phyloP scores from a whole-genome alignment of 2,888 invertebrate species.

The Stramonita haemastoma region DNA sequence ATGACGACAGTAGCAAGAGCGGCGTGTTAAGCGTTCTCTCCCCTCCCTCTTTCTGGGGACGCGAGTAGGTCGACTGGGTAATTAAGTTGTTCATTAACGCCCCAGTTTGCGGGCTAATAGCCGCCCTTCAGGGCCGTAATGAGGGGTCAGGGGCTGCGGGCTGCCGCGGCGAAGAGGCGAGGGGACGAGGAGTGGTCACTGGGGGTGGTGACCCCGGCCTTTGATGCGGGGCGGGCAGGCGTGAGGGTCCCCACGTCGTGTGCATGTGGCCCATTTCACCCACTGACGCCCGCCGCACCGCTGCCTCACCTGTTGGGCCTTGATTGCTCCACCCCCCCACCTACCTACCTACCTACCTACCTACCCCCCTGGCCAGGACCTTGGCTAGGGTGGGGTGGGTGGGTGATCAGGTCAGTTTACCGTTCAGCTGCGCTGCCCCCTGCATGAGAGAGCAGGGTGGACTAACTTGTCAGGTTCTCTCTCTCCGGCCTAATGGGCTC shows the following conservation, averaged over 20 bases:
- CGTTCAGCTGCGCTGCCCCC: too few relatives aligned
- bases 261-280: not conserved
- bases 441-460: not conserved
- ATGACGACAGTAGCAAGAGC: too few relatives aligned
- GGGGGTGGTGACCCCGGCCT: not conserved
- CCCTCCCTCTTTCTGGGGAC: too few relatives aligned
- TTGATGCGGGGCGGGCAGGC: not conserved
- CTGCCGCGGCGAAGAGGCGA: not conserved
- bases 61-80: not conserved
- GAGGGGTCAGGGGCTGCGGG: conserved; percentile 23
- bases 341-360: not conserved
- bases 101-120: conserved; percentile 32
- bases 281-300: not conserved
- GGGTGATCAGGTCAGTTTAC: too few relatives aligned
- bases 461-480: not conserved
- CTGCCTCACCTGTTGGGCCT: not conserved
- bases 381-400: too few relatives aligned
- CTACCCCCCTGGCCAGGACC: not conserved
- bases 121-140: not conserved
- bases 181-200: not conserved
- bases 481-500: not conserved
- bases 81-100: conserved; percentile 36
- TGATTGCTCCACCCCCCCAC: not conserved
- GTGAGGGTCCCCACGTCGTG: conserved; percentile 24
- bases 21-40: too few relatives aligned